These are phyloP conservation scores for Spodoptera littoralis DNA, from an alignment of 2,888 invertebrate species.

Conservation along the genomic window DNA sequence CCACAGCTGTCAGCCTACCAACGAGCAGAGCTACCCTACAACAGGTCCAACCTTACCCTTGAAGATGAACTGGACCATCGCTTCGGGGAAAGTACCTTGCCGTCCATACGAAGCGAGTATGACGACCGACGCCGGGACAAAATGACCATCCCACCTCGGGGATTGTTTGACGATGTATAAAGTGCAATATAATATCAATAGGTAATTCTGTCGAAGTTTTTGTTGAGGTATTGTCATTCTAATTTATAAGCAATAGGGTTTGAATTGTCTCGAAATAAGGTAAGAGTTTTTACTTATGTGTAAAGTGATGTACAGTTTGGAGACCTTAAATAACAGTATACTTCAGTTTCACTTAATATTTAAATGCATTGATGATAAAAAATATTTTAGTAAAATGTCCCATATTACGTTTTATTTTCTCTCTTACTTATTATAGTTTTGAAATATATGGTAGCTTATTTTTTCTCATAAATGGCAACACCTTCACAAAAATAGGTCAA, in stretches of 20 bases:
- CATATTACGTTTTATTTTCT: no score
- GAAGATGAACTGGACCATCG: constrained; percentile 90
- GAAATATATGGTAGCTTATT: neutral
- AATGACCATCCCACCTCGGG: constrained; percentile 92
- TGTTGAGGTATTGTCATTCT: constrained; percentile 28
- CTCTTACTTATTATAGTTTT: no score
- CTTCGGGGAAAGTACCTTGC: constrained; percentile 90
- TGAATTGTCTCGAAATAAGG: constrained; percentile 8
- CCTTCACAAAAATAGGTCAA: constrained; percentile 46
- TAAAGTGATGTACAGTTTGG: neutral
- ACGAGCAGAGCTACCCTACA: constrained; percentile 72
- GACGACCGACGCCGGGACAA: constrained; percentile 77
- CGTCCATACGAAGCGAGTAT: constrained; percentile 71
- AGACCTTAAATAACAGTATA: neutral
- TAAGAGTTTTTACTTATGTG: neutral
- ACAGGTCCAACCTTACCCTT: constrained; percentile 65
- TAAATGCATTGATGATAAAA: no score
- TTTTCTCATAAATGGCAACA: constrained; percentile 27
- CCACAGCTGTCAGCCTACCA: constrained; percentile 68
- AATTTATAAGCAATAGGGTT: neutral
- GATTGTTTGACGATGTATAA: constrained; percentile 95
- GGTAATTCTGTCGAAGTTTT: constrained; percentile 22
- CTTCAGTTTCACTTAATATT: no score
- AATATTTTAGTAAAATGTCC: no score
- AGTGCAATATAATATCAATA: constrained; percentile 44